These are phyloP conservation scores for Myotis findleyi DNA, from an alignment of 2,797 vertebrate genomes.

Conservation along the genomic window DNA sequence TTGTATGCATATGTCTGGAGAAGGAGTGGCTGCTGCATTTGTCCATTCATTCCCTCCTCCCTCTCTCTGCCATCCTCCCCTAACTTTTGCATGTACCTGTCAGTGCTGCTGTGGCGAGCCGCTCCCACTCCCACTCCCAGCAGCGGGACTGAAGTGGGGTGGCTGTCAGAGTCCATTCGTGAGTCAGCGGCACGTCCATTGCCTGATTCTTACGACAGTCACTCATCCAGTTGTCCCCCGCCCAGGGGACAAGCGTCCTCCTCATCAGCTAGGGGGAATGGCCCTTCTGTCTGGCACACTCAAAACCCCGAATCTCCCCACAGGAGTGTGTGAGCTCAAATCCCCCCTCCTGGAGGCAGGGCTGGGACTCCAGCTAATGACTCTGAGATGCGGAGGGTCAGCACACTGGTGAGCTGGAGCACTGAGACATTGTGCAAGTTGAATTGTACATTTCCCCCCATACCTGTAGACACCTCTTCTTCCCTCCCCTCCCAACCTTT, in stretches of 20 bases:
- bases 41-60: constrained; percentile 13
- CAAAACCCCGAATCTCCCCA: constrained; percentile 76
- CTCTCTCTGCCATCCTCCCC: constrained; percentile 16
- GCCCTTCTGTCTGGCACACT: constrained; percentile 84
- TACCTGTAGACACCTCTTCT: constrained; percentile 60
- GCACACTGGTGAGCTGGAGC: constrained; percentile 82
- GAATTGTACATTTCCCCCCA: constrained; percentile 76
- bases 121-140: constrained; percentile 66
- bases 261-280: constrained; percentile 80
- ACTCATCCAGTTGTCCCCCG: constrained; percentile 79
- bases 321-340: constrained; percentile 83
- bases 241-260: constrained; percentile 81
- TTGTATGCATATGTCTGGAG: not conserved
- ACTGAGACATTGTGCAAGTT: constrained; percentile 80
- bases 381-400: constrained; percentile 87
- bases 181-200: constrained; percentile 86
- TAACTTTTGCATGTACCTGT: constrained; percentile 81
- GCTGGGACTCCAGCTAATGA: constrained; percentile 87
- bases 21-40: not conserved
- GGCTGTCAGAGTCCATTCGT: constrained; percentile 86
- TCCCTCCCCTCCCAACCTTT: not conserved
- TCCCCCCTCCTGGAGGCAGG: constrained; percentile 84
- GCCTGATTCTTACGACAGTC: constrained; percentile 82
- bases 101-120: constrained; percentile 66
- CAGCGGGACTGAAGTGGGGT: constrained; percentile 73